phyloP scores from a whole-genome alignment of 2,113 vertebrate genomes.

The Sterrhoptilus dennistouni region DNA sequence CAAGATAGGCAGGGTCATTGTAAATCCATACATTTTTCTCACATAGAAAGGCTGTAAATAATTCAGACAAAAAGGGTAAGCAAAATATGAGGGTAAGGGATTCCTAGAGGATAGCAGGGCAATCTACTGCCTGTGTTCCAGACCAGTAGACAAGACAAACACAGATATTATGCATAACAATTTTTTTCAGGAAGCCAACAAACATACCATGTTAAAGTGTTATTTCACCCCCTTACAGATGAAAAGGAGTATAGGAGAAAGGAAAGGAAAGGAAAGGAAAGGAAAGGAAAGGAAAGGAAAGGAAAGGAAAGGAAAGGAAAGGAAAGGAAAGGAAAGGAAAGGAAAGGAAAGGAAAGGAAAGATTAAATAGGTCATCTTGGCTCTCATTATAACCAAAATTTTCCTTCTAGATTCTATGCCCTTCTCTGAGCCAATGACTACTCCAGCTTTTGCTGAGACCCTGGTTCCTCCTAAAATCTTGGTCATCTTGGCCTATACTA shows the following conservation, averaged over 20 bases:
- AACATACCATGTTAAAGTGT: background rate
- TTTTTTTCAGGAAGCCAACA: background rate
- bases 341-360: background rate
- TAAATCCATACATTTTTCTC: background rate
- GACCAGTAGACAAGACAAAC: background rate
- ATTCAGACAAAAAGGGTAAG: background rate
- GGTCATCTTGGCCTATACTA: background rate
- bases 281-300: background rate
- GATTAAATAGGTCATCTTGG: background rate
- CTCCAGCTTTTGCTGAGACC: background rate
- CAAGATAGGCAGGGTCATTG: background rate
- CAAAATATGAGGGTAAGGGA: background rate
- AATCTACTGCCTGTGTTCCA: background rate
- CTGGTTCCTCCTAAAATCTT: background rate
- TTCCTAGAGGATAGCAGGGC: background rate
- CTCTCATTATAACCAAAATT: background rate
- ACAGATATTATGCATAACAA: background rate
- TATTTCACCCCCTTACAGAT: background rate
- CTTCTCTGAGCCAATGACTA: background rate
- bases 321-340: background rate
- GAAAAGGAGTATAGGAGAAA: background rate
- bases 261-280: background rate
- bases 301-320: background rate
- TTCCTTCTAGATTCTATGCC: background rate
- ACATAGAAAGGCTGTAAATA: background rate